These are phyloP conservation scores for Lanistes nyassanus DNA, from an alignment of 1,140 invertebrate species.

Conservation along the genomic window DNA sequence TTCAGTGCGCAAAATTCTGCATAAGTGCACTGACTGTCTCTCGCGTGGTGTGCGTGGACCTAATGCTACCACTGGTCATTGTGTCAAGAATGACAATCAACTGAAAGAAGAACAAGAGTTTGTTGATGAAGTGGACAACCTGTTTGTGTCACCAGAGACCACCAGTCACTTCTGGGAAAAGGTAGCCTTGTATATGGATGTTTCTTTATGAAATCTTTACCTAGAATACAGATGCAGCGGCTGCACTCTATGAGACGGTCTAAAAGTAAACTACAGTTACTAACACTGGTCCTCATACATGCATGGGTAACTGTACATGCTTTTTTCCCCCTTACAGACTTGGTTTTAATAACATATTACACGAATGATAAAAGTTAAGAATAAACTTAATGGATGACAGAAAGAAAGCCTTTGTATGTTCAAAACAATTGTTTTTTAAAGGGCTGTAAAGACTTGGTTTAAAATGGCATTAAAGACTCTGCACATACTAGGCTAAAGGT, in stretches of 20 bases:
- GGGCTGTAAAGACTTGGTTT: no score
- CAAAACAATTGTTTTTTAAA: no score
- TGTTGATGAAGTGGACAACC: neutral
- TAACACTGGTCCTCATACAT: no score
- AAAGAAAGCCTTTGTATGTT: no score
- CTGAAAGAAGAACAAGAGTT: neutral
- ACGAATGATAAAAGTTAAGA: neutral
- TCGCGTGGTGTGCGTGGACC: conserved; percentile 12
- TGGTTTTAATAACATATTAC: no score
- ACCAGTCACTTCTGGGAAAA: conserved; percentile 34
- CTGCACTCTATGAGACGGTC: no score
- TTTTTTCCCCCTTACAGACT: no score
- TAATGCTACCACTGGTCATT: neutral
- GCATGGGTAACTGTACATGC: no score
- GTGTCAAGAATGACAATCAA: neutral
- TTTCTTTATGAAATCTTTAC: neutral
- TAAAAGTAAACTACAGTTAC: no score
- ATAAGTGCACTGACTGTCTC: conserved; percentile 18
- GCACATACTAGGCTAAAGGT: no score
- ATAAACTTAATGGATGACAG: neutral
- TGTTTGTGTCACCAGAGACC: conserved; percentile 11
- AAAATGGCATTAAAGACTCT: no score
- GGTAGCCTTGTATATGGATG: conserved; percentile 14
- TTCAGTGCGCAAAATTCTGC: conserved; percentile 20
- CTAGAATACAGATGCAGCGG: no score